A percentile compares a stretch with the other conserved stretches of the same genome.
phyloP scores from a whole-genome alignment of 1,140 invertebrate species.

The Cyphomyrmex costatus region DNA sequence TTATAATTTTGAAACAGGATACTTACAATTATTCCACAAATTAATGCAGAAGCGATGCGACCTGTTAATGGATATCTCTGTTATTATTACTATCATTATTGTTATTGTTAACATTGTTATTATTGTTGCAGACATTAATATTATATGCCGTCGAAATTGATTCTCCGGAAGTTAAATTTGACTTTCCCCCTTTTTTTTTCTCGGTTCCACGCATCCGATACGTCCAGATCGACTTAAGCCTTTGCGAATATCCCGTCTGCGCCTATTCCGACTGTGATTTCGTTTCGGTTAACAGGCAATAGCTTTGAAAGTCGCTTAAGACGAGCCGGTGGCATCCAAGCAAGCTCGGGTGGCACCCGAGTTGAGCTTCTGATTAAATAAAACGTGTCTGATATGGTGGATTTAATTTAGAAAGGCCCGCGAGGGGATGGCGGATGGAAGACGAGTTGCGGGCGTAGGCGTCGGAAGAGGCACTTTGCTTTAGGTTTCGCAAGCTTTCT shows the following conservation, averaged over 20 bases:
- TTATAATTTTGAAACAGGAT: constrained; percentile 61
- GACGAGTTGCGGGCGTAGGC: constrained; percentile 61
- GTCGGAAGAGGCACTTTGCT: constrained; percentile 67
- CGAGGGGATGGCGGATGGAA: constrained; percentile 48
- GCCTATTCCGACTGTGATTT: constrained; percentile 73
- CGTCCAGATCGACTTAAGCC: constrained; percentile 34
- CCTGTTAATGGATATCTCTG: constrained; percentile 36
- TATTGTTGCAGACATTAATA: constrained; percentile 6
- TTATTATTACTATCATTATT: constrained; percentile 30
- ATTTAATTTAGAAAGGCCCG: constrained; percentile 83
- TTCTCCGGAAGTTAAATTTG: constrained; percentile 34
- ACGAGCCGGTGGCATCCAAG: constrained; percentile 60
- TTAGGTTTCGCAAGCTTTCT: constrained; percentile 67
- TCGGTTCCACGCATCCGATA: constrained; percentile 59
- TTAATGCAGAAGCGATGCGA: constrained; percentile 41
- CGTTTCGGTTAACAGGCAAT: constrained; percentile 73
- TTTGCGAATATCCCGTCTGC: constrained; percentile 70
- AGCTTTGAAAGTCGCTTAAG: constrained; percentile 81
- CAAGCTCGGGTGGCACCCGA: constrained; percentile 53
- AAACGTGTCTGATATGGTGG: constrained; percentile 85
- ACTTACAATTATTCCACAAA: constrained; percentile 48
- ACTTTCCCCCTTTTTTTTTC: constrained; percentile 15
- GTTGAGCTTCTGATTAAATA: constrained; percentile 82
- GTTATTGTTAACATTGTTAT: not conserved
- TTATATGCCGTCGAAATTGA: constrained; percentile 25